Conservation (phyloP, 2,888 invertebrate genomes). For the Drosophila algonquin region DNA sequence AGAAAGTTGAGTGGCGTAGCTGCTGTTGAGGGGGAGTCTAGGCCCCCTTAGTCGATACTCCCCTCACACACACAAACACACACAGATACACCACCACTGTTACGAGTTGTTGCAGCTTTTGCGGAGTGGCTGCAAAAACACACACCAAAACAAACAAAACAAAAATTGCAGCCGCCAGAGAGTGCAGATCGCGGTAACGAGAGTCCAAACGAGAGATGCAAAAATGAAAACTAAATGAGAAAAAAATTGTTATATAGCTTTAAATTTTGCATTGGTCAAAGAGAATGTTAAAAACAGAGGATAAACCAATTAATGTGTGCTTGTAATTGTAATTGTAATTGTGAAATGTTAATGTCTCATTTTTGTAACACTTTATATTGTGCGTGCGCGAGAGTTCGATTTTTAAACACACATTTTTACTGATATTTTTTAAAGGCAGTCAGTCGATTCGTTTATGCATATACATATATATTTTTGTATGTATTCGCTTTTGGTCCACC, state of each 20-base stretch:
- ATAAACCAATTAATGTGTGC: conserved; percentile 54
- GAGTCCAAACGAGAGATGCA: conserved; percentile 29
- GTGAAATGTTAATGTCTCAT: conserved; percentile 37
- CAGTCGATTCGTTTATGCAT: conserved; percentile 34
- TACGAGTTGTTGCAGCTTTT: conserved; percentile 21
- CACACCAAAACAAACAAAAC: conserved; percentile 5
- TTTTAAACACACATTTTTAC: conserved; percentile 35
- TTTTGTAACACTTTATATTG: conserved; percentile 50
- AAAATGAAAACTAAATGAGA: conserved; percentile 34
- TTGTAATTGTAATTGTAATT: conserved; percentile 64
- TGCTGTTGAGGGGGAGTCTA: neutral
- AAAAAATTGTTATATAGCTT: conserved; percentile 71
- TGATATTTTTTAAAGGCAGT: conserved; percentile 37
- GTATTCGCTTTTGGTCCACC: conserved; percentile 59
- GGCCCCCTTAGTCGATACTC: conserved; percentile 14
- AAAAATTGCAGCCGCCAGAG: conserved; percentile 21
- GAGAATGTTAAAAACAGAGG: conserved; percentile 41
- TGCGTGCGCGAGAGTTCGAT: conserved; percentile 33
- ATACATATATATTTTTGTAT: conserved; percentile 2
- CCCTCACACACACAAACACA: neutral
- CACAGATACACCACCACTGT: conserved; percentile 7
- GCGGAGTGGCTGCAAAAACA: neutral
- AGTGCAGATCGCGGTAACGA: conserved; percentile 28
- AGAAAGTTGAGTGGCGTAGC: conserved; percentile 22
- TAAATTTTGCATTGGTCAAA: conserved; percentile 60